Evolutionary conservation across 53 echinoderm and acorn worm genomes (phyloP).

Genomic region (Stichopus horrens): DNA sequence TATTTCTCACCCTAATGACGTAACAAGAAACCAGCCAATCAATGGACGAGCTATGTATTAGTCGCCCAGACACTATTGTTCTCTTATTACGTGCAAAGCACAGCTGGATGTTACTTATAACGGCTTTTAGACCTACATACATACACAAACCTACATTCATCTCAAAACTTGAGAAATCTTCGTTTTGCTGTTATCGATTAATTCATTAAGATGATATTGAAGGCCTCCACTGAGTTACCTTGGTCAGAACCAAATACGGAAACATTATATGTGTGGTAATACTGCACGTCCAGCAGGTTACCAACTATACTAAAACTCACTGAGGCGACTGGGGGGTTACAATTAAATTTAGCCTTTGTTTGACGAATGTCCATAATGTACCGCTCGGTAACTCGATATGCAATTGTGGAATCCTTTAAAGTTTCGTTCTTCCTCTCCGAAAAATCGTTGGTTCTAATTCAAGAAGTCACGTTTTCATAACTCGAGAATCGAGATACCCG

Average conservation of each 20-base stretch:
- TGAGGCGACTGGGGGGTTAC: neutral
- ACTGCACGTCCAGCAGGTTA: neutral
- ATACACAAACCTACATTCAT: too few species aligned
- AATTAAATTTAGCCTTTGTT: constrained; percentile 6
- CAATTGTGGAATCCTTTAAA: neutral
- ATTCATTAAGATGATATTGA: neutral
- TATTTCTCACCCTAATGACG: too few species aligned
- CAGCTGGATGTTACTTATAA: too few species aligned
- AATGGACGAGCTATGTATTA: too few species aligned
- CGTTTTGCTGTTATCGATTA: neutral
- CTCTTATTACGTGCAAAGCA: too few species aligned
- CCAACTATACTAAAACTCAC: neutral
- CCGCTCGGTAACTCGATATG: neutral
- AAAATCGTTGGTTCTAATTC: constrained; percentile 16
- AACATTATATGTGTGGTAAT: constrained; percentile 1
- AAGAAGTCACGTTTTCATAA: constrained; percentile 8
- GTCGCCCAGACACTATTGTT: too few species aligned
- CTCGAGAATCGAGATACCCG: constrained; percentile 9
- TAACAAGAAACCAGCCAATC: too few species aligned
- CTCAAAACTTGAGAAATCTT: too few species aligned
- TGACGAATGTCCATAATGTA: neutral
- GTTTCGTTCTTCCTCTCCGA: neutral
- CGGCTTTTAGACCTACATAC: too few species aligned
- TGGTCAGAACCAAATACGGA: neutral
- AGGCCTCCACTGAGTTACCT: neutral